phyloP scores from a whole-genome alignment of 35 echinoderm and acorn worm genomes.

The Ophiothrix spiculata region DNA sequence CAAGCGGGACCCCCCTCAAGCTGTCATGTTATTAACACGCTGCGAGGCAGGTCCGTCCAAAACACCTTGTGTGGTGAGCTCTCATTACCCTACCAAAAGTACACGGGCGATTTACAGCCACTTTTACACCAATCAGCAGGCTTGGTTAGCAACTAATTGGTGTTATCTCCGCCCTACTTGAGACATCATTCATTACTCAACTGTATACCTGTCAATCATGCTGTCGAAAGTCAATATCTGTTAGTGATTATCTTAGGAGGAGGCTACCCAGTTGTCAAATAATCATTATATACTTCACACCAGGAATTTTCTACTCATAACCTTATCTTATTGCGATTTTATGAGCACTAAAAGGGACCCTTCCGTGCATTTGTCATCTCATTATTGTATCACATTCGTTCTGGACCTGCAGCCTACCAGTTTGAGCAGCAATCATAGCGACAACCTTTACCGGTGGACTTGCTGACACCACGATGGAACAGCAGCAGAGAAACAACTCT shows the following conservation, averaged over 20 bases:
- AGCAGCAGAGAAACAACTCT: not conserved
- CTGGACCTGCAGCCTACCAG: no score
- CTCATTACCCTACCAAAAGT: constrained; percentile 1
- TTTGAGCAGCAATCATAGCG: not conserved
- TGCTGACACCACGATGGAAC: no score
- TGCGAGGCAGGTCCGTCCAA: not conserved
- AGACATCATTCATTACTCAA: constrained; percentile 1
- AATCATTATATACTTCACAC: constrained; percentile 19
- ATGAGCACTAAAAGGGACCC: not conserved
- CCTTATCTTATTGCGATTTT: not conserved
- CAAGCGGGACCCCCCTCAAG: no score
- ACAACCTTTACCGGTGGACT: no score
- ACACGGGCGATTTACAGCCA: not conserved
- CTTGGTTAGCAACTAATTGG: not conserved
- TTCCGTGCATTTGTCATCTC: not conserved
- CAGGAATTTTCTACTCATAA: not conserved
- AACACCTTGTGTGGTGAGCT: constrained; percentile 14
- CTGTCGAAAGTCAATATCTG: not conserved
- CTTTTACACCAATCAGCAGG: not conserved
- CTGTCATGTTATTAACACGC: constrained; percentile 26
- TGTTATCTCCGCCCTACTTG: not conserved
- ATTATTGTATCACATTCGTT: not conserved
- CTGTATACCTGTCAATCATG: not conserved
- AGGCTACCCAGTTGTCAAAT: constrained; percentile 30
- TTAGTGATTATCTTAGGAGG: constrained; percentile 12